Conservation (phyloP, 2,797 vertebrate species). For the Gymnopithys bicolor region DNA sequence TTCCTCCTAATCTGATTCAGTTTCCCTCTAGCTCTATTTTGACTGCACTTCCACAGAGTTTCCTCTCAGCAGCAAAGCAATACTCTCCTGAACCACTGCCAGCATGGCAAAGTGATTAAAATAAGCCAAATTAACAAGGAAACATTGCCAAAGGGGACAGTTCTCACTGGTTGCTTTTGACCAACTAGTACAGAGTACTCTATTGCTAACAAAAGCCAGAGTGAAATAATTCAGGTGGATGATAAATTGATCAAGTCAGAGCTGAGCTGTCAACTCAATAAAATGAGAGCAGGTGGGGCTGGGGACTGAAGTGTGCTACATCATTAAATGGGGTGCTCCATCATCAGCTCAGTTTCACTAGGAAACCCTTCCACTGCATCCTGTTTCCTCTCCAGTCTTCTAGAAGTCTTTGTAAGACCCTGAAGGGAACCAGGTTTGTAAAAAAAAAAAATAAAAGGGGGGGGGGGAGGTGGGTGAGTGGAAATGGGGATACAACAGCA, state of each 20-base stretch:
- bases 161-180: neutral
- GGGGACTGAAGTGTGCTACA: neutral
- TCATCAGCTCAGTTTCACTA: neutral
- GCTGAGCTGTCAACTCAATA: neutral
- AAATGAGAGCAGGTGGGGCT: neutral
- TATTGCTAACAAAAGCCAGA: neutral
- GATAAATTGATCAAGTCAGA: neutral
- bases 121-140: neutral
- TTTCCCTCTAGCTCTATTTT: neutral
- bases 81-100: neutral
- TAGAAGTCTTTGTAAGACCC: neutral
- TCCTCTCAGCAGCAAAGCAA: neutral
- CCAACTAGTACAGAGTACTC: neutral
- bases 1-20: neutral
- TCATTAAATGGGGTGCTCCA: neutral
- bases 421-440: neutral
- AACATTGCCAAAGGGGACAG: neutral
- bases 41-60: neutral
- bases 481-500: neutral
- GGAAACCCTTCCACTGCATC: neutral
- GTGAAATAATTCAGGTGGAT: neutral
- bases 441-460: neutral
- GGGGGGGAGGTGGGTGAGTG: too few relatives aligned
- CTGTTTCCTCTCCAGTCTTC: neutral
- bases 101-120: neutral